A percentile compares a stretch with the other conserved stretches of the same genome.
These are phyloP conservation scores for Argyresthia goedartella DNA, from an alignment of 2,888 invertebrate species.

Conservation along the genomic window DNA sequence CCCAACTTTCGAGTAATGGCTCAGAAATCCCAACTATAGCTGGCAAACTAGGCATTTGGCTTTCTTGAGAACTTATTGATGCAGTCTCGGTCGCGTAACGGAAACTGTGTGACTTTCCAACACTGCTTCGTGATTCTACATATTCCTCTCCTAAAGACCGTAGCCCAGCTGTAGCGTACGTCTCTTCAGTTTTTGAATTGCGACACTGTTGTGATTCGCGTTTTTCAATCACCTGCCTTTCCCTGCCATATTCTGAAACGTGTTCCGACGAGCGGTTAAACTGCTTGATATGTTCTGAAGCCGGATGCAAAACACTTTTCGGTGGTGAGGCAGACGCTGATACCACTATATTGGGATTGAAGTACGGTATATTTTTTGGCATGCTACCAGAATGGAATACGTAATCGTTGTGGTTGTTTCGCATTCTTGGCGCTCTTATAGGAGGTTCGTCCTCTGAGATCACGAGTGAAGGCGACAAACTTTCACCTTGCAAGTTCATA, in stretches of 20 bases:
- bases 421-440: slow-evolving; percentile 43
- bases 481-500: slow-evolving; percentile 35
- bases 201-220: slow-evolving; percentile 30
- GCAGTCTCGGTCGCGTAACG: slow-evolving; percentile 69
- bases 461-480: slow-evolving; percentile 31
- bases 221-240: slow-evolving; percentile 36
- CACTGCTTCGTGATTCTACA: slow-evolving; percentile 64
- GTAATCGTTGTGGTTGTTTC: slow-evolving; percentile 42
- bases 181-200: slow-evolving; percentile 42
- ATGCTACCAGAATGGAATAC: slow-evolving; percentile 54
- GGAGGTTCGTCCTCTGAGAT: slow-evolving; percentile 48
- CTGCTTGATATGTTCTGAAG: slow-evolving; percentile 53
- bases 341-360: slow-evolving; percentile 41
- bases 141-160: slow-evolving; percentile 59
- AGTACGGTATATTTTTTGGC: slow-evolving; percentile 57
- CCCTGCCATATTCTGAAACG: slow-evolving; percentile 37
- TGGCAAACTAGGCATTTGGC: slow-evolving; percentile 64
- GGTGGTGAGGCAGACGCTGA: slow-evolving; percentile 50
- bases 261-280: slow-evolving; percentile 45
- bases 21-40: slow-evolving; percentile 65
- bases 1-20: slow-evolving; percentile 63
- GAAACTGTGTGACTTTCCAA: slow-evolving; percentile 81
- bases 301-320: slow-evolving; percentile 47
- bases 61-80: slow-evolving; percentile 59
- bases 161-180: slow-evolving; percentile 41